Conservation (phyloP, 2,797 vertebrate genomes). For the Podargus strigoides region DNA sequence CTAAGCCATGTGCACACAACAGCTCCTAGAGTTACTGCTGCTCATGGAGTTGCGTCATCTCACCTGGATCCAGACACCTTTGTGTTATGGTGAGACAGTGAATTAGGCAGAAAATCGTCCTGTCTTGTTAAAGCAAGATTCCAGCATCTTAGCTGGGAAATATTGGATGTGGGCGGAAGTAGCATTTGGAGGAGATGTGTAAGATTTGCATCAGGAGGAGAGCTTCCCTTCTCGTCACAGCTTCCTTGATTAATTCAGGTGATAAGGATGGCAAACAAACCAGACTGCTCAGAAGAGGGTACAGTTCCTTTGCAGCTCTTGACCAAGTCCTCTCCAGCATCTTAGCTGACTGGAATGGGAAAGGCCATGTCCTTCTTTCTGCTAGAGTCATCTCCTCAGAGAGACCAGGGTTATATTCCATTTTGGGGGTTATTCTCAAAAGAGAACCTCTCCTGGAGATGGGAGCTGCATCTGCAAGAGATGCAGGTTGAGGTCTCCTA, state of each 20-base stretch:
- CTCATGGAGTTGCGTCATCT: background rate
- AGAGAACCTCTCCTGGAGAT: background rate
- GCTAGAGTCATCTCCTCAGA: background rate
- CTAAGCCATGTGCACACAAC: background rate
- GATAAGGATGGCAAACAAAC: background rate
- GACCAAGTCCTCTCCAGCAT: background rate
- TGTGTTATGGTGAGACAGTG: background rate
- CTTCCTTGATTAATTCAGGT: background rate
- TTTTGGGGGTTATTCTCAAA: background rate
- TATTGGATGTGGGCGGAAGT: background rate
- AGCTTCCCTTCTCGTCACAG: background rate
- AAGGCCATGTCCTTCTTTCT: background rate
- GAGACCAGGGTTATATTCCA: background rate
- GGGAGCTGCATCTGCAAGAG: background rate
- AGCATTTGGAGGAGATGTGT: background rate
- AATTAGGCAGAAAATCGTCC: background rate
- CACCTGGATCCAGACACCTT: background rate
- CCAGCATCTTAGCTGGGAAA: background rate
- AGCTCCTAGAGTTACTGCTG: background rate
- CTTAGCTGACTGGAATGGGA: background rate
- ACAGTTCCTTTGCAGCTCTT: background rate
- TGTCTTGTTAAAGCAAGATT: background rate
- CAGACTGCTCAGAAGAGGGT: background rate
- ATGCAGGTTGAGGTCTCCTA: background rate
- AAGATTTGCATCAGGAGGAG: background rate